Conservation (phyloP, 2,113 vertebrate species). For the Oncorhynchus mykiss region DNA sequence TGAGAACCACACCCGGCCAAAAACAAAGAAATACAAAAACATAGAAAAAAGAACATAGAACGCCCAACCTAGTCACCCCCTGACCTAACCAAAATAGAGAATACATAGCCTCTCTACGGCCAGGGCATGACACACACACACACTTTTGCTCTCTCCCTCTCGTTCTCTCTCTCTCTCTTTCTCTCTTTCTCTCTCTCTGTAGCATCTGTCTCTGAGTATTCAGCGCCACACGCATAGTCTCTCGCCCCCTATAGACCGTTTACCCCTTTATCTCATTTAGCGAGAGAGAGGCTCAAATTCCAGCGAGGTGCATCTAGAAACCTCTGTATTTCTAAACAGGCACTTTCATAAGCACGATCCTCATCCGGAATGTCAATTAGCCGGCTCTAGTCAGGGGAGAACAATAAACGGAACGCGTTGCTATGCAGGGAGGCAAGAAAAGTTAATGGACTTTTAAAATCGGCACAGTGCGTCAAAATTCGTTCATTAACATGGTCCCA, state of each 20-base stretch:
- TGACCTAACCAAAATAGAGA: too few relatives aligned
- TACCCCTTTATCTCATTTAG: constrained; percentile 60
- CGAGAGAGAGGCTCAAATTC: constrained; percentile 51
- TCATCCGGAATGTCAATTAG: constrained; percentile 76
- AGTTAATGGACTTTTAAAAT: constrained; percentile 81
- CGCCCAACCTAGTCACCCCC: too few relatives aligned
- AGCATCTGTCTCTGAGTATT: constrained; percentile 60
- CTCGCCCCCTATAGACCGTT: constrained; percentile 40
- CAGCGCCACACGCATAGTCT: constrained; percentile 53
- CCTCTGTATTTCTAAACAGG: constrained; percentile 62
- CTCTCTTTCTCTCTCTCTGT: constrained; percentile 39
- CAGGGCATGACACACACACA: too few relatives aligned
- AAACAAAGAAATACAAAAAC: too few relatives aligned
- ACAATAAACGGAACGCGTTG: constrained; percentile 57
- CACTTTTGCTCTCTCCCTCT: too few relatives aligned
- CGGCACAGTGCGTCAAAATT: constrained; percentile 69
- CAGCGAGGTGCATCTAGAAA: constrained; percentile 55
- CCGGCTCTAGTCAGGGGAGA: constrained; percentile 58
- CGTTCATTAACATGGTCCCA: constrained; percentile 72
- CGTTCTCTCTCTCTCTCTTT: too few relatives aligned
- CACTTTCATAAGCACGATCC: constrained; percentile 63
- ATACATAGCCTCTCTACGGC: too few relatives aligned
- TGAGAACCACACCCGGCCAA: too few relatives aligned
- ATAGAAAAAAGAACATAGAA: too few relatives aligned
- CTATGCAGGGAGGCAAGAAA: constrained; percentile 69